Conservation (phyloP, 2,797 vertebrate genomes). For the Synanceia verrucosa region DNA sequence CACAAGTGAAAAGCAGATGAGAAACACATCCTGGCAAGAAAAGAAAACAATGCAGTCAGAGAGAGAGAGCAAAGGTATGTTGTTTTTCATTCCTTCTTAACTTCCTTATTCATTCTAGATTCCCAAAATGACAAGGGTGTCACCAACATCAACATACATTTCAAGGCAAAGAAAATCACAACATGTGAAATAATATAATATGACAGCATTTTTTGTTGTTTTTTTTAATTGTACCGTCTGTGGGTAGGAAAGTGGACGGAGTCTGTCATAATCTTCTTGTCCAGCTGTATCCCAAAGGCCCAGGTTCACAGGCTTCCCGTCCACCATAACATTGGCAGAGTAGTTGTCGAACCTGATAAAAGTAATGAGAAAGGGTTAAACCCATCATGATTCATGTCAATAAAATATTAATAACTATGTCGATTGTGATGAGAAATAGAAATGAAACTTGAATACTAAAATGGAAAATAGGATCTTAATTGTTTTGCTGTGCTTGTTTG, state of each 20-base stretch:
- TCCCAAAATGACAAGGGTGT: background rate
- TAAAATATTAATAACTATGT: background rate
- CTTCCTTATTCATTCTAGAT: slow-evolving; percentile 30
- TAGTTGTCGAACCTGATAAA: slow-evolving; percentile 95
- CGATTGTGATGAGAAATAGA: background rate
- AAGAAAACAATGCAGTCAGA: slow-evolving; percentile 46
- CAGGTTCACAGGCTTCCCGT: slow-evolving; percentile 97
- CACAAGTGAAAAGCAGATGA: slow-evolving; percentile 99
- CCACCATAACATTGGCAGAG: slow-evolving; percentile 99
- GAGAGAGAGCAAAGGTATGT: slow-evolving; percentile 13
- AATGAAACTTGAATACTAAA: background rate
- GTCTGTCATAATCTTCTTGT: slow-evolving; percentile 98
- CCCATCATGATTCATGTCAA: background rate
- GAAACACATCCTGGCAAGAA: slow-evolving; percentile 91
- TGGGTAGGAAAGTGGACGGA: slow-evolving; percentile 97
- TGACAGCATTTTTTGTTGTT: background rate
- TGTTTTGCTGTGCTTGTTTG: background rate
- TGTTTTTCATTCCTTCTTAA: slow-evolving; percentile 7
- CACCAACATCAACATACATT: background rate
- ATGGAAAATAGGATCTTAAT: background rate
- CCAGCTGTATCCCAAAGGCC: slow-evolving; percentile 99
- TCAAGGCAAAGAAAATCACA: background rate
- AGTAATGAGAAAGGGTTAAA: background rate
- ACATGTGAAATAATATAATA: slow-evolving; percentile 14
- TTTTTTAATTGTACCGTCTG: slow-evolving; percentile 88